Conservation (phyloP, 2,113 vertebrate species). For the Hypanus sabinus region DNA sequence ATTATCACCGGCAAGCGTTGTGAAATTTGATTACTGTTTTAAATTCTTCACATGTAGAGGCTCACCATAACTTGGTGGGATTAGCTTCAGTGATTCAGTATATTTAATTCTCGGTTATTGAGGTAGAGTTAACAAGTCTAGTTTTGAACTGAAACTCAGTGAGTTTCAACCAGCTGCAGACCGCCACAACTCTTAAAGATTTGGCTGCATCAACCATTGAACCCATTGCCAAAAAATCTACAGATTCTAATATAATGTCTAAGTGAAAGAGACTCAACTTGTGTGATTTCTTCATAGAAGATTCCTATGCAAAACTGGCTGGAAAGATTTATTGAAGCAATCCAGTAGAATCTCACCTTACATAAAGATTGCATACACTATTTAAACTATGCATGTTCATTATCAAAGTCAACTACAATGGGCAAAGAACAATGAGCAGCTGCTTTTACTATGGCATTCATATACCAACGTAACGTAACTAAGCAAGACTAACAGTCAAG, state of each 20-base stretch:
- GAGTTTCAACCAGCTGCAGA: neutral
- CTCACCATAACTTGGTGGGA: neutral
- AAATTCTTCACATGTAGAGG: neutral
- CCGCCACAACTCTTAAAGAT: neutral
- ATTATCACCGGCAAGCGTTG: no score
- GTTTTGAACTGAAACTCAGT: neutral
- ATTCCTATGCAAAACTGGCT: neutral
- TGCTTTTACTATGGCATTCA: neutral
- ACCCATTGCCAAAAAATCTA: neutral
- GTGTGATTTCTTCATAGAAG: no score
- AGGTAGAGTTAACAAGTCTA: neutral
- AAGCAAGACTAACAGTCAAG: neutral
- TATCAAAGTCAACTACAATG: no score
- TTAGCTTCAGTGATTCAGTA: neutral
- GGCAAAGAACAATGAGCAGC: neutral
- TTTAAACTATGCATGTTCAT: neutral
- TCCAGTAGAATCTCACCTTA: neutral
- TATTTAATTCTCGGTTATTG: neutral
- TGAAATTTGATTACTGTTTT: no score
- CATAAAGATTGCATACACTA: neutral
- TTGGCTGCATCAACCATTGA: neutral
- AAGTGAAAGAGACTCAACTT: neutral
- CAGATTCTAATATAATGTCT: neutral
- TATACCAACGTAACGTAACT: neutral
- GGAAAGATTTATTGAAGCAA: neutral